Evolutionary conservation across 1,140 invertebrate genomes (phyloP).

Genomic region (Druon quercuslanigerum): DNA sequence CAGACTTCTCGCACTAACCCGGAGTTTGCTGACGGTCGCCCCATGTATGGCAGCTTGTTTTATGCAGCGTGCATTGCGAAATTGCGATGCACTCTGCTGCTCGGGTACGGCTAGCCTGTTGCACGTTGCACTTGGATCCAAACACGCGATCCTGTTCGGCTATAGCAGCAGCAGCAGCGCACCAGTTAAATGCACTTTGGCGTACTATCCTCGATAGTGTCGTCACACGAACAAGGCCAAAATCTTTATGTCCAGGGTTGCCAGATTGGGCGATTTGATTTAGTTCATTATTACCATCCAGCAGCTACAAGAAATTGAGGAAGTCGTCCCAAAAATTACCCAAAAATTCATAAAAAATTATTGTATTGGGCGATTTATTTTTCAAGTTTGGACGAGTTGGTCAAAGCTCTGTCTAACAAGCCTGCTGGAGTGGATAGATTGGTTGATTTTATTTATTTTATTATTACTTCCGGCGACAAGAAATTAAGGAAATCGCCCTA

Average conservation of each 20-base stretch:
- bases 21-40: slow-evolving; percentile 73
- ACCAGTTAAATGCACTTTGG: slow-evolving; percentile 54
- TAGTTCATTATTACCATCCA: too few species aligned
- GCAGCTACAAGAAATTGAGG: too few species aligned
- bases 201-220: neutral
- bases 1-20: slow-evolving; percentile 62
- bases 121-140: slow-evolving; percentile 57
- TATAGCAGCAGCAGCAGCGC: neutral
- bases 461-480: too few species aligned
- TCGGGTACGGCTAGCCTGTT: slow-evolving; percentile 35
- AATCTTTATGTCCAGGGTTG: neutral
- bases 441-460: too few species aligned
- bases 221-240: slow-evolving; percentile 41
- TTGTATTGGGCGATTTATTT: too few species aligned
- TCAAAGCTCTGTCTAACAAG: too few species aligned
- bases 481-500: too few species aligned
- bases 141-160: slow-evolving; percentile 62
- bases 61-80: slow-evolving; percentile 66
- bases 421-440: too few species aligned
- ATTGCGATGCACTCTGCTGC: slow-evolving; percentile 61
- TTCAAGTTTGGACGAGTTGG: too few species aligned
- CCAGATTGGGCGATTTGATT: too few species aligned
- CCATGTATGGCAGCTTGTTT: slow-evolving; percentile 76
- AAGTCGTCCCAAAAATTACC: too few species aligned
- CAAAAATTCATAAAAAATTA: too few species aligned